Evolutionary conservation across 2,888 invertebrate genomes (phyloP).

Genomic region (Aspidiotus rigidus): DNA sequence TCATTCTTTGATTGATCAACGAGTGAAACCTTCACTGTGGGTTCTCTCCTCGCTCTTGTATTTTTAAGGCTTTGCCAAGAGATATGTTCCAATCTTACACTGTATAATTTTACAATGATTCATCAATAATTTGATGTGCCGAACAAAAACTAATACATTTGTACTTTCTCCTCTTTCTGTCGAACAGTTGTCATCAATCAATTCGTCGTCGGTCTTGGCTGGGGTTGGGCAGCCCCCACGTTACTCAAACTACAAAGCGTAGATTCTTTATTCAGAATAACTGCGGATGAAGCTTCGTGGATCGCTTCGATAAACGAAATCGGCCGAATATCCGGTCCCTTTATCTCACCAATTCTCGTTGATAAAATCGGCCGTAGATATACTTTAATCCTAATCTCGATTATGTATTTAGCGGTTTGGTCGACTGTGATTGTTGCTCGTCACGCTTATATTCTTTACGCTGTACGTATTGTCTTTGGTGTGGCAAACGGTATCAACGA

Average conservation of each 20-base stretch:
- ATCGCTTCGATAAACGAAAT: background rate
- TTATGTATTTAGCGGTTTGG: background rate
- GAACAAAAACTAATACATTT: no score
- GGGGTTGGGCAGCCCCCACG: conserved; percentile 23
- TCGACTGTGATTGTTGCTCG: background rate
- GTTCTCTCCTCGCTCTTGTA: no score
- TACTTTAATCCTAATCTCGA: background rate
- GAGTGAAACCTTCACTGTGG: no score
- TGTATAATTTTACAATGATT: no score
- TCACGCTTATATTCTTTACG: background rate
- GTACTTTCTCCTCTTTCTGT: background rate
- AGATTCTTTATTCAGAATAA: background rate
- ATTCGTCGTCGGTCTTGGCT: conserved; percentile 18
- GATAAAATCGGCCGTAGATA: background rate
- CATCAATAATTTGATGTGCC: no score
- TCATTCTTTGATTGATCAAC: no score
- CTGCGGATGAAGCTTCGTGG: background rate
- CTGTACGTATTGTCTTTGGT: background rate
- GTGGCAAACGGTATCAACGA: conserved; percentile 36
- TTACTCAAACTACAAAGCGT: background rate
- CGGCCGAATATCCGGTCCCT: conserved; percentile 2
- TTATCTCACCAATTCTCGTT: background rate
- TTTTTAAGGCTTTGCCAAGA: no score
- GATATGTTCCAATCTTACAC: no score
- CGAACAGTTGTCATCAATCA: conserved; percentile 9